Evolutionary conservation across 2,797 vertebrate genomes (phyloP).

Genomic region (Bovichtus diacanthus): DNA sequence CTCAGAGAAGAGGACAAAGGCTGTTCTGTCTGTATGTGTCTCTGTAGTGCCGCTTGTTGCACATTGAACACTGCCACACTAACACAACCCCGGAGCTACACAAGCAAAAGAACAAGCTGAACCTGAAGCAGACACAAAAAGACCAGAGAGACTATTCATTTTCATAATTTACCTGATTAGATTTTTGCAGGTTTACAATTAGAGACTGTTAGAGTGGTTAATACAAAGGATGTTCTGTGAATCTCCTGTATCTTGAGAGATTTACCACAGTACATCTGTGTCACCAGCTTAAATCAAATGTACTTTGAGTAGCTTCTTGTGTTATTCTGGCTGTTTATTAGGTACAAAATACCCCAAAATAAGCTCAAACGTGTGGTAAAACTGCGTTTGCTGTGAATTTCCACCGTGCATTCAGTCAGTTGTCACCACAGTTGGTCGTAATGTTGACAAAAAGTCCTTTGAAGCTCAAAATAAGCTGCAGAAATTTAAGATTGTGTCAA

Average conservation of each 20-base stretch:
- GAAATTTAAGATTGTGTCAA: conserved; percentile 41
- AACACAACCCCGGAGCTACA: conserved; percentile 19
- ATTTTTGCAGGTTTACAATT: neutral
- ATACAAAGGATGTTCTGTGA: neutral
- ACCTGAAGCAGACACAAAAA: neutral
- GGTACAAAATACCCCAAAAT: neutral
- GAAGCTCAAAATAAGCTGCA: conserved; percentile 34
- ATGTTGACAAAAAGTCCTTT: conserved; percentile 16
- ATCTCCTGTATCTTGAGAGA: neutral
- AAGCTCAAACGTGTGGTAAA: conserved; percentile 2
- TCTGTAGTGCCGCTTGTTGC: conserved; percentile 16
- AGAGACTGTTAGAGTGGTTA: neutral
- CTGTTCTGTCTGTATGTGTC: conserved; percentile 19
- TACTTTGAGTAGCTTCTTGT: neutral
- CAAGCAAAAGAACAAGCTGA: neutral
- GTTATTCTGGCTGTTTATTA: neutral
- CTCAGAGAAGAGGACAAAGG: conserved; percentile 39
- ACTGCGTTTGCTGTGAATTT: neutral
- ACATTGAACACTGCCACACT: conserved; percentile 26
- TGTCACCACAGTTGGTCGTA: conserved; percentile 18
- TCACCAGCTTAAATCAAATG: neutral
- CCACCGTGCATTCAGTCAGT: neutral
- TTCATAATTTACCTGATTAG: neutral
- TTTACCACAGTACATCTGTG: neutral
- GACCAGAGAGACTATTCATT: neutral